Percentiles rank a stretch among this genome's conserved stretches.
These are phyloP conservation scores for Sebastes schlegelii DNA, from an alignment of 2,113 vertebrate species.

Conservation along the genomic window DNA sequence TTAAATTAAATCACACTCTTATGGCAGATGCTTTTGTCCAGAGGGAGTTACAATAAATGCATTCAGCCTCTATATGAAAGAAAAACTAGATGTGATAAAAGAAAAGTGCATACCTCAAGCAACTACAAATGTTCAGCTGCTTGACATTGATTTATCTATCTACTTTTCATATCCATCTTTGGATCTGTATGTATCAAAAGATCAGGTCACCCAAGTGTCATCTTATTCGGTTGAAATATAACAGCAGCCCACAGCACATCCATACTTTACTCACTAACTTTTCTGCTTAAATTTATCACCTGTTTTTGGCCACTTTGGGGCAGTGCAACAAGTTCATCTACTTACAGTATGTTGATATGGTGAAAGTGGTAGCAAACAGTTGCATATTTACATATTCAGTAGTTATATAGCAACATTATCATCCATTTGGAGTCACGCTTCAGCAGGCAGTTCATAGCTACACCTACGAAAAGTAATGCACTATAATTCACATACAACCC, in stretches of 20 bases:
- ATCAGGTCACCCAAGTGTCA: no score
- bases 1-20: slow-evolving; percentile 1
- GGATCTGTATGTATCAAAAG: no score
- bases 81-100: background rate
- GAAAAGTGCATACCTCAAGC: background rate
- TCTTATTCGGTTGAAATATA: no score
- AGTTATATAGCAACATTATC: background rate
- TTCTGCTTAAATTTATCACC: background rate
- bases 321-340: background rate
- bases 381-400: background rate
- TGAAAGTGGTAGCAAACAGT: background rate
- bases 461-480: no score
- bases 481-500: no score
- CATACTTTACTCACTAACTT: no score
- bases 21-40: slow-evolving; percentile 7
- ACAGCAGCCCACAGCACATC: no score
- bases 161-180: no score
- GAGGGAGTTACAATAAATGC: background rate
- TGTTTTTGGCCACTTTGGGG: background rate
- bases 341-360: background rate
- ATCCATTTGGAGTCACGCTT: background rate
- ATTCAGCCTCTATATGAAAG: background rate
- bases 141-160: no score
- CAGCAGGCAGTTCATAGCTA: background rate
- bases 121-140: background rate